Base-by-base conservation (phyloP, 2,888 invertebrate species). In the Tribolium freemani region DNA sequence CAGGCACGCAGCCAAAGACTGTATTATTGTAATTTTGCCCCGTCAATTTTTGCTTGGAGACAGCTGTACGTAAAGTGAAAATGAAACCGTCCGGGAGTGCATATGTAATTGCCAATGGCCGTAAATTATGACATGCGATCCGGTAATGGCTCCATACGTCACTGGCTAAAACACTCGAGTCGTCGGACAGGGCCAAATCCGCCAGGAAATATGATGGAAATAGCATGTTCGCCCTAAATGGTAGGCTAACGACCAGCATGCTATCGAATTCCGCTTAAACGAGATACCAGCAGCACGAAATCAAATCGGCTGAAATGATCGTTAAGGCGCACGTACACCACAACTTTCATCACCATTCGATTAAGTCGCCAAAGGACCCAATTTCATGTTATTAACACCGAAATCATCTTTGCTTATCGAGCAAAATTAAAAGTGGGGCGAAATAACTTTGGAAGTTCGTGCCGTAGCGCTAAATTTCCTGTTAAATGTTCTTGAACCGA, bases 201-300 rank as follows among this genome's bases (percentile, higher is more conserved):
- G 31, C 56, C 69, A 64, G 72, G 72, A 72, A 72, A 72, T 72
- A 72, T 72, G 72, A 72, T 72, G 69, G 72, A 72, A 72, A 72
- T 72, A 72, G 66, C 69, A 69, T 72, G 69, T 72, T 72, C 72
- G 48, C 58, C 58, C 58, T 69, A 72, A 72, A 72, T 69, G 69
- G 64, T 63, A 58, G 50, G 58, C 69, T 72, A 72, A 72, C 72
- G 72, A 72, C 69, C 69, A 66, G 50, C 69, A 69, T 48, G 72
- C 69, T 72, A 72, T 72, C 72, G 72, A 72, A 72, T 72, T 72
- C 72, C 72, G 69, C 53, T 72, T 72, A 72, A 72, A 69, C 72
- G 64, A 72, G 72, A 72, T 72, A 69, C 64, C 38, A 69, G 57
- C 26, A 56, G 72, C 72, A 72, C 64, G 72, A 69, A 72, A 72